These are phyloP conservation scores for Cyphomyrus discorhynchus DNA, from an alignment of 2,113 vertebrate genomes.

Conservation along the genomic window DNA sequence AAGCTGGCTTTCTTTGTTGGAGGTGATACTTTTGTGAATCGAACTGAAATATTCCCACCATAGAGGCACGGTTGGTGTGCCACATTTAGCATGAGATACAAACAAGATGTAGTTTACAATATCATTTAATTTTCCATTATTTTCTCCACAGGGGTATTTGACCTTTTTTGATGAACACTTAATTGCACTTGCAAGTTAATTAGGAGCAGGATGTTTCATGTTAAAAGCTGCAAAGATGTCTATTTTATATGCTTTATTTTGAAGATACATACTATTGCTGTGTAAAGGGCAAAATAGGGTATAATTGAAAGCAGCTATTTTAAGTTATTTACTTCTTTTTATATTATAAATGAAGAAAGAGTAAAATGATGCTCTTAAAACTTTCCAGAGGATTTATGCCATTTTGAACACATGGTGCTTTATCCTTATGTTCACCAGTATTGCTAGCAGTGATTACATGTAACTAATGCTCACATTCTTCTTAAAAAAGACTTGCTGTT, in stretches of 20 bases:
- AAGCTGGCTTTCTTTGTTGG: neutral
- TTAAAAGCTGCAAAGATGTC: neutral
- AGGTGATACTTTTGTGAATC: neutral
- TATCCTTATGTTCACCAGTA: neutral
- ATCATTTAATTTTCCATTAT: neutral
- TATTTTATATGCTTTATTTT: neutral
- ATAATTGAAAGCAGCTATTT: neutral
- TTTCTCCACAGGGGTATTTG: neutral
- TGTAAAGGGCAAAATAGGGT: neutral
- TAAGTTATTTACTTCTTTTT: neutral
- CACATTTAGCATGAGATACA: neutral
- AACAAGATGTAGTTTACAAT: neutral
- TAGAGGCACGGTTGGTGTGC: neutral
- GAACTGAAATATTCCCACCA: neutral
- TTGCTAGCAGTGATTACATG: neutral
- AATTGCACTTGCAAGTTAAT: neutral
- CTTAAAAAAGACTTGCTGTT: neutral
- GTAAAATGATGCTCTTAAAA: neutral
- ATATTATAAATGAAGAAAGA: neutral
- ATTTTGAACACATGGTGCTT: neutral
- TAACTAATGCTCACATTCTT: neutral
- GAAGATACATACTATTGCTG: neutral
- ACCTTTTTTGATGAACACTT: neutral
- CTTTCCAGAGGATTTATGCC: neutral
- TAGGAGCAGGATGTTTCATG: neutral